These are phyloP conservation scores for Oligia latruncula DNA, from an alignment of 2,888 invertebrate species.

Conservation along the genomic window DNA sequence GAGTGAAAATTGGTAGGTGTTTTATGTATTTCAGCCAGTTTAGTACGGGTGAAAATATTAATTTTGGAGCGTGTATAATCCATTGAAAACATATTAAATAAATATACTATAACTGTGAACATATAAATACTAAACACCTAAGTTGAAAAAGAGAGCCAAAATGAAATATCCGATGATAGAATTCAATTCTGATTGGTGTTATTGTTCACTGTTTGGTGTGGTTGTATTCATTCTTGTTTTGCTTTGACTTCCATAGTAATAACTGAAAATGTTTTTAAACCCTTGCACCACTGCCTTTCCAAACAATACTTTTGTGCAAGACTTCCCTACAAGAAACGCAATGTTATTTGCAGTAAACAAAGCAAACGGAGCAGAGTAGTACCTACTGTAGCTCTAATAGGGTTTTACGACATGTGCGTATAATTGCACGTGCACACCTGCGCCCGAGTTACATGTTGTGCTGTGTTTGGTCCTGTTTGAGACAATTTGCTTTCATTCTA, in stretches of 20 bases:
- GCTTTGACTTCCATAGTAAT: background rate
- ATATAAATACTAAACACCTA: background rate
- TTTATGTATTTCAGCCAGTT: background rate
- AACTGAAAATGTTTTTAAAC: background rate
- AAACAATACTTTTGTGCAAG: background rate
- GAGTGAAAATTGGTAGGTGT: background rate
- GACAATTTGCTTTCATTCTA: slow-evolving; percentile 1
- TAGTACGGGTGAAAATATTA: background rate
- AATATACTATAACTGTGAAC: background rate
- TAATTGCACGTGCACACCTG: slow-evolving; percentile 61
- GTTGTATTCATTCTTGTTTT: background rate
- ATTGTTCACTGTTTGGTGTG: background rate
- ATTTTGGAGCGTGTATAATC: background rate
- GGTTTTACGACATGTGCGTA: slow-evolving; percentile 52
- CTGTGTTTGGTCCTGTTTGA: background rate
- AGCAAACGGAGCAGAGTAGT: slow-evolving; percentile 11
- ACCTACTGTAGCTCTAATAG: slow-evolving; percentile 26
- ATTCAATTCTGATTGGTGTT: background rate
- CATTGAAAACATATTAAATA: background rate
- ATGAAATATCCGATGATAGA: background rate
- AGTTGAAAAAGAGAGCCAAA: background rate
- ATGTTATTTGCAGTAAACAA: slow-evolving; percentile 63
- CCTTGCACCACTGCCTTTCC: background rate
- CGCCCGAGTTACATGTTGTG: slow-evolving; percentile 29
- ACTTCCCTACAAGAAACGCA: slow-evolving; percentile 17